Conservation (phyloP, 2,888 invertebrate species). For the Axea sp. region DNA sequence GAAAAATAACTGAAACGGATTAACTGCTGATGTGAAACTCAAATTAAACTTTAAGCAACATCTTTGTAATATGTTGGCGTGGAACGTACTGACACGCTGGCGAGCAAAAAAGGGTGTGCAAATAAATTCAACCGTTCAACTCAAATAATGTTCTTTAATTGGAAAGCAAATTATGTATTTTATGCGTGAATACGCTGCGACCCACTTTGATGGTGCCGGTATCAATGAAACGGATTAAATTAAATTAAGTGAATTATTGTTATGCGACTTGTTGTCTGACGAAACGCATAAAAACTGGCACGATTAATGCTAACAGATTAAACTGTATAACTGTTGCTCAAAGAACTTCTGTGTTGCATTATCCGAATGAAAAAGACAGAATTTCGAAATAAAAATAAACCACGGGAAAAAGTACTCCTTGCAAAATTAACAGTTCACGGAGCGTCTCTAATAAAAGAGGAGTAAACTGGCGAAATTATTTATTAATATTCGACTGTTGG, state of each 20-base stretch:
- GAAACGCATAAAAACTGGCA: not conserved
- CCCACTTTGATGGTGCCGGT: slow-evolving; percentile 4
- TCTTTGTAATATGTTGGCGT: slow-evolving; percentile 23
- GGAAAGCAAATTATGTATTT: slow-evolving; percentile 16
- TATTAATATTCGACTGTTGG: not conserved
- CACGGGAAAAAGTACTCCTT: no score
- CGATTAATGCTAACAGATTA: no score
- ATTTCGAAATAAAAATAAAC: not conserved
- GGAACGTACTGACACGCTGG: no score
- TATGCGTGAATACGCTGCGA: slow-evolving; percentile 5
- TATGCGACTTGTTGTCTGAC: slow-evolving; percentile 1
- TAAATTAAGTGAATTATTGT: slow-evolving; percentile 27
- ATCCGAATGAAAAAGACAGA: no score
- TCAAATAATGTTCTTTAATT: slow-evolving; percentile 21
- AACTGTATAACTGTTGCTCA: slow-evolving; percentile 5
- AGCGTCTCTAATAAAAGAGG: no score
- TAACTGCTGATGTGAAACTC: not conserved
- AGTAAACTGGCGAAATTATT: no score
- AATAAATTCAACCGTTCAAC: slow-evolving; percentile 11
- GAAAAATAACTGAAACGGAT: no score
- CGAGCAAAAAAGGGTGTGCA: slow-evolving; percentile 8
- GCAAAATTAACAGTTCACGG: no score
- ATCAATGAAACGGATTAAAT: slow-evolving; percentile 11
- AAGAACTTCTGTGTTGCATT: not conserved
- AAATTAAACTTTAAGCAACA: slow-evolving; percentile 20